phyloP scores from a whole-genome alignment of 2,888 invertebrate species.

The Desoria tigrina region DNA sequence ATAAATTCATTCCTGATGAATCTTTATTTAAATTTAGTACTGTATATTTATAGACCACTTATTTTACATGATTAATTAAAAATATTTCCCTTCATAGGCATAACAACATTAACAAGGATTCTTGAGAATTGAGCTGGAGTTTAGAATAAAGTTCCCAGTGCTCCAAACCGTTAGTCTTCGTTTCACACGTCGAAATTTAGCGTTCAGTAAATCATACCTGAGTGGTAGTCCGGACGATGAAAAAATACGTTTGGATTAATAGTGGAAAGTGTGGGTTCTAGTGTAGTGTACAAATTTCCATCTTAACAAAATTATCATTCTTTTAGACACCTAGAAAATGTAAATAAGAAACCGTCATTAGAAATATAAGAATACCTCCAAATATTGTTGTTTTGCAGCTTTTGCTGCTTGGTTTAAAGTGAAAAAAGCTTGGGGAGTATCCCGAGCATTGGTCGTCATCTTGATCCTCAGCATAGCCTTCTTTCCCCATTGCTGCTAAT shows the following conservation, averaged over 20 bases:
- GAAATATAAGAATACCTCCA: slow-evolving; percentile 41
- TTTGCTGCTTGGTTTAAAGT: slow-evolving; percentile 80
- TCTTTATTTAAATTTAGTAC: too few species aligned
- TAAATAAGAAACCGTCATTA: slow-evolving; percentile 5
- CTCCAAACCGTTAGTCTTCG: too few species aligned
- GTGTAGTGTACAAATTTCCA: slow-evolving; percentile 79
- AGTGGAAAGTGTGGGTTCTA: slow-evolving; percentile 81
- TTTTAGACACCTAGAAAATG: neutral
- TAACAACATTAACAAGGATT: too few species aligned
- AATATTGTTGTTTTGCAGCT: slow-evolving; percentile 51
- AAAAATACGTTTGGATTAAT: slow-evolving; percentile 85
- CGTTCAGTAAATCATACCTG: slow-evolving; percentile 83
- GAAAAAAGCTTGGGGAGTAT: slow-evolving; percentile 88
- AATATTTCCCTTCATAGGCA: too few species aligned
- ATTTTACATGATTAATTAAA: too few species aligned
- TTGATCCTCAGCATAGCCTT: slow-evolving; percentile 78
- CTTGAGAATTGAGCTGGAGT: too few species aligned
- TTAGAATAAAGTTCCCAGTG: too few species aligned
- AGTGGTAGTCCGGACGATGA: slow-evolving; percentile 80
- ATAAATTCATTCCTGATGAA: too few species aligned
- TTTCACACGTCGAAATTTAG: too few species aligned
- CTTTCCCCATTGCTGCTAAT: slow-evolving; percentile 86
- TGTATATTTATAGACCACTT: too few species aligned
- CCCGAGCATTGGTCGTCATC: slow-evolving; percentile 62
- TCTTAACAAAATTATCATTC: slow-evolving; percentile 58